These are phyloP conservation scores for Aphelinus atriplicis DNA, from an alignment of 1,140 invertebrate genomes.

Conservation along the genomic window DNA sequence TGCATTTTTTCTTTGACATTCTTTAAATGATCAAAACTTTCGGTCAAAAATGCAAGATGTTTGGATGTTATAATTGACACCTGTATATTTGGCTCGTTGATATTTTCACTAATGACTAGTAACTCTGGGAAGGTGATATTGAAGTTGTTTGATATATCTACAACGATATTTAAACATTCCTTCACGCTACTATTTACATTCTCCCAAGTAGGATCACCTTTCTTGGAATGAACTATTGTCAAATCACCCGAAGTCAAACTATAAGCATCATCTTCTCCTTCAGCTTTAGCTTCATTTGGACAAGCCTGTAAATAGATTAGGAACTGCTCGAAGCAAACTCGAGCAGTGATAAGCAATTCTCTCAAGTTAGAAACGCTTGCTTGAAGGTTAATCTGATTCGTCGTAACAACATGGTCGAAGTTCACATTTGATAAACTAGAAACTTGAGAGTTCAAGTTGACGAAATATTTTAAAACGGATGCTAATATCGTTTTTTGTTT, in stretches of 20 bases:
- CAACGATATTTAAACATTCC: conserved; percentile 40
- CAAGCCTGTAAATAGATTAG: conserved; percentile 70
- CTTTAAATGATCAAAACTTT: conserved; percentile 51
- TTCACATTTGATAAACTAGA: conserved; percentile 45
- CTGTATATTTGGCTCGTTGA: conserved; percentile 46
- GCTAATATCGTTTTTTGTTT: conserved; percentile 61
- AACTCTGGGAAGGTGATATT: conserved; percentile 60
- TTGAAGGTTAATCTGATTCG: conserved; percentile 45
- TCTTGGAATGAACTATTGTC: conserved; percentile 64
- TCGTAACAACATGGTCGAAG: conserved; percentile 31
- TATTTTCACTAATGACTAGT: conserved; percentile 49
- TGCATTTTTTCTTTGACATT: conserved; percentile 55
- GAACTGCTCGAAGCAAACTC: conserved; percentile 70
- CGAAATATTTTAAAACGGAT: conserved; percentile 55
- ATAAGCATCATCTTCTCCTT: conserved; percentile 45
- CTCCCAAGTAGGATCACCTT: conserved; percentile 66
- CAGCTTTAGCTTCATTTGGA: conserved; percentile 64
- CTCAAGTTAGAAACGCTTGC: conserved; percentile 57
- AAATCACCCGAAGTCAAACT: conserved; percentile 54
- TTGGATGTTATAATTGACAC: conserved; percentile 59
- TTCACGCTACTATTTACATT: conserved; percentile 61
- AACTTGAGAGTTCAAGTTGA: conserved; percentile 56
- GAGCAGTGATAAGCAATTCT: conserved; percentile 64
- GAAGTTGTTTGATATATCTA: conserved; percentile 59
- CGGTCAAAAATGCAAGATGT: conserved; percentile 51